Conservation (phyloP, 2,888 invertebrate species). For the Thelaira solivaga region DNA sequence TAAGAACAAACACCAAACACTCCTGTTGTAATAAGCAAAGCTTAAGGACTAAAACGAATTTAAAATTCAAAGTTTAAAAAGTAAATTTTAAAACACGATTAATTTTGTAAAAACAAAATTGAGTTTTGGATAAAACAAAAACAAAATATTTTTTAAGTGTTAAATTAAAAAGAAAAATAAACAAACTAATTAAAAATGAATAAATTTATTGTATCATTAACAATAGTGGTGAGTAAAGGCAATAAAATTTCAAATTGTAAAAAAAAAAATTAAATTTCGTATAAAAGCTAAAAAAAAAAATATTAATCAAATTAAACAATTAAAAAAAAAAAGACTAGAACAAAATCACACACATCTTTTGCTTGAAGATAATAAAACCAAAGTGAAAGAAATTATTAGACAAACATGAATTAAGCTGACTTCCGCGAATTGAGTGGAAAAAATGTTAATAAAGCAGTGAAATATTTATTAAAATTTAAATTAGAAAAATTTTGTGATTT, state of each 20-base stretch:
- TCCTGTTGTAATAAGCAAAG: slow-evolving; percentile 75
- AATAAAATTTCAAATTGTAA: neutral
- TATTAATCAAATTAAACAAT: slow-evolving; percentile 18
- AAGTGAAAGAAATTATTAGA: neutral
- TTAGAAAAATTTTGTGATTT: too few species aligned
- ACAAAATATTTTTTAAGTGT: slow-evolving; percentile 38
- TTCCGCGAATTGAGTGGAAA: too few species aligned
- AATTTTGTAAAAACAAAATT: neutral
- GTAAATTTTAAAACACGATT: neutral
- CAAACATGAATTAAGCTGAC: too few species aligned
- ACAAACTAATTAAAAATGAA: slow-evolving; percentile 66
- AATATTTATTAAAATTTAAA: too few species aligned
- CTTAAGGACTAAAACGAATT: slow-evolving; percentile 69
- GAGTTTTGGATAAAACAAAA: too few species aligned
- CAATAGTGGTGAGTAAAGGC: slow-evolving; percentile 73
- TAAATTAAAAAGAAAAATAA: slow-evolving; percentile 19
- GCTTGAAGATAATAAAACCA: too few species aligned
- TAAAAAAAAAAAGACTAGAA: too few species aligned
- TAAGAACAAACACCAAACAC: slow-evolving; percentile 69
- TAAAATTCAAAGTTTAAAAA: neutral
- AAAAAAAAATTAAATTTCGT: slow-evolving; percentile 1
- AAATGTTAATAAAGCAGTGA: too few species aligned
- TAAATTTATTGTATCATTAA: slow-evolving; percentile 66
- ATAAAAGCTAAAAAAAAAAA: slow-evolving; percentile 21
- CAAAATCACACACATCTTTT: too few species aligned